phyloP scores from a whole-genome alignment of 2,797 vertebrate genomes.

The Centropyge bicolor region DNA sequence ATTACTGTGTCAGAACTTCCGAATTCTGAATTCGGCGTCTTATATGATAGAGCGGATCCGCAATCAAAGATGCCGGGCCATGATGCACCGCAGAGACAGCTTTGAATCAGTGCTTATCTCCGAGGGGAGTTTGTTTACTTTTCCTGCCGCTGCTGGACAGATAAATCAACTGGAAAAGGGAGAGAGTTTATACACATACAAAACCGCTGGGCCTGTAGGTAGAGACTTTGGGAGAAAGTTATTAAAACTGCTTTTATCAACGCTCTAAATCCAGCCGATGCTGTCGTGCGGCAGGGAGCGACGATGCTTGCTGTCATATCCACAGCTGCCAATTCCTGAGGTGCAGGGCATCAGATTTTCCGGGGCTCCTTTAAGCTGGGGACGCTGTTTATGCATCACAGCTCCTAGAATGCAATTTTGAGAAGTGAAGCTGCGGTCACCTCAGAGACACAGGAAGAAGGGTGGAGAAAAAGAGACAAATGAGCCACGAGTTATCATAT shows the following conservation, averaged over 20 bases:
- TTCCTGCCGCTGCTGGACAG: conserved; percentile 60
- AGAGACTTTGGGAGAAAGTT: conserved; percentile 64
- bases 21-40: conserved; percentile 37
- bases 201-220: conserved; percentile 40
- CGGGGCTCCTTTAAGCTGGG: conserved; percentile 58
- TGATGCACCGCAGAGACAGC: conserved; percentile 50
- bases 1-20: conserved; percentile 36
- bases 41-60: conserved; percentile 39
- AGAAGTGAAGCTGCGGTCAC: conserved; percentile 60
- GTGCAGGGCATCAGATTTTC: conserved; percentile 77
- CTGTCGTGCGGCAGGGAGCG: conserved; percentile 61
- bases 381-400: conserved; percentile 67
- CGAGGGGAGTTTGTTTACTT: conserved; percentile 70
- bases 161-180: conserved; percentile 64
- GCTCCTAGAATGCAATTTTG: conserved; percentile 72
- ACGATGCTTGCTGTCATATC: conserved; percentile 56
- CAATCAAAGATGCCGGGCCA: conserved; percentile 60
- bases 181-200: conserved; percentile 50
- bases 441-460: conserved; percentile 41
- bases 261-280: conserved; percentile 61
- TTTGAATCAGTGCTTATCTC: conserved; percentile 72
- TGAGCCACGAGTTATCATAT: conserved; percentile 50
- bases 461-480: conserved; percentile 47
- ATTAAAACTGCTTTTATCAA: conserved; percentile 78
- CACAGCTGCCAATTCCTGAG: conserved; percentile 63